Evolutionary conservation across 2,888 invertebrate genomes (phyloP), one percentile per base, ranked within the genome.

Genomic region (Bembecia ichneumoniformis): DNA sequence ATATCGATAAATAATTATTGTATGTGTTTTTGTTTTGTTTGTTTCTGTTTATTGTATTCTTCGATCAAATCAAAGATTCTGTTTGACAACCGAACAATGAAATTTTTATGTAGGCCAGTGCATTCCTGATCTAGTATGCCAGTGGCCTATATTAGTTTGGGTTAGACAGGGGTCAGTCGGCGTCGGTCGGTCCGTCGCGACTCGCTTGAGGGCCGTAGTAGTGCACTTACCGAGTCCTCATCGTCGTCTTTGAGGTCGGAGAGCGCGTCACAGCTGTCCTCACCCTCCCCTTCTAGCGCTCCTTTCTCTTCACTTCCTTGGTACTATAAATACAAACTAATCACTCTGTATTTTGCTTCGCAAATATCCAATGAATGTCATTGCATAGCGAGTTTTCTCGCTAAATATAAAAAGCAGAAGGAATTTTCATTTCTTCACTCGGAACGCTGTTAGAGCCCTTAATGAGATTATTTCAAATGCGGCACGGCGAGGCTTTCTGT

Each of bases 171-270:
- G 49, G 46, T 35, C 17, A 45, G 52, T 50, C 34, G 50, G 54
- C 49, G 58, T 59, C 58, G 58, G 52, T 16, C 46, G 17, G 46
- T 11, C n/a, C 34, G 46, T 15, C 44, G 58, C 54, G 60, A 28
- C 28, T 28, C 28, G 28, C 7, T 28, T 28, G 53, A 53, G 20
- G 47, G 48, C 47, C 58, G 55, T 56, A 58, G 59, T 64, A 71
- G 71, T 73, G 76, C 72, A 75, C 94, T 94, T 71, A 94, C 93
- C 46, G 93, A 92, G 71, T 93, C 92, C 73, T 91, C 90, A 55
- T 87, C 87, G 60, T 90, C 86, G 56, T 89, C 88, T 72, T 87
- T 82, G 58, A 87, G 81, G 66, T 88, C 87, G 67, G 87, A 86
- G 60, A 87, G 80, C 58, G 81, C 63, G 63, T 87, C 87, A 54